Base-by-base conservation (phyloP, 2,888 invertebrate genomes). In the Pseudococcus viburni region DNA sequence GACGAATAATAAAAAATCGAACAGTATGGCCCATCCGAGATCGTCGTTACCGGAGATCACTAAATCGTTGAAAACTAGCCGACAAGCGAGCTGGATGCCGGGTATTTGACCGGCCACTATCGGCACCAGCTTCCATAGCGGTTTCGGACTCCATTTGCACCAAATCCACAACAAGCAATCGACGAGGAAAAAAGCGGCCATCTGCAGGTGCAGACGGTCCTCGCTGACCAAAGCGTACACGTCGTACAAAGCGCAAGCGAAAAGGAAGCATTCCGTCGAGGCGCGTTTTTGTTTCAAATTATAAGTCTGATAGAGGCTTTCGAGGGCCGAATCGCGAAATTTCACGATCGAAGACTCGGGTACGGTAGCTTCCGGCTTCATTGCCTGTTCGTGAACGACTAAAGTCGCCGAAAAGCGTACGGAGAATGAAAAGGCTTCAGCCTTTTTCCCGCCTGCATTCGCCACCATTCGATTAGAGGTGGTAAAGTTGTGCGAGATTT, bases 1-100 rank as follows among this genome's bases (percentile, higher is more conserved):
- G 88, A 95, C 95, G 91, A 95, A 95, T 85, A 95, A 93, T 85
- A 96, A 92, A 91, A 95, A 96, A 90, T 95, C 94, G 90, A 95
- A 92, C 85, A 96, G 92, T 89, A 96, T 92, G 42, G 94, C 93
- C 95, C 96, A 96, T 48, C 95, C 95, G 22, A 96, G 92, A 88
- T 94, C 93, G 91, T 95, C 94, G 89, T 95, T 93, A 33, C 94
- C 93, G 77, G 93, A 93, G 90, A 93, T 93, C 90, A 93, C 93
- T 91, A 92, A 91, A 91, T 92, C 92, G 91, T 94, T 94, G 89
- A 94, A 92, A 91, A 94, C 94, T 90, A 95, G 92, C 91, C 94
- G 94, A 88, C 92, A 92, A 86, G 94, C 92, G 89, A 95, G 91
- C 91, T 95, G 95, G 46, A 93, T 92, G 90, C 93, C 94, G 90